Evolutionary conservation across 2,888 invertebrate species (phyloP).

Genomic region (Amphimallon solstitiale): DNA sequence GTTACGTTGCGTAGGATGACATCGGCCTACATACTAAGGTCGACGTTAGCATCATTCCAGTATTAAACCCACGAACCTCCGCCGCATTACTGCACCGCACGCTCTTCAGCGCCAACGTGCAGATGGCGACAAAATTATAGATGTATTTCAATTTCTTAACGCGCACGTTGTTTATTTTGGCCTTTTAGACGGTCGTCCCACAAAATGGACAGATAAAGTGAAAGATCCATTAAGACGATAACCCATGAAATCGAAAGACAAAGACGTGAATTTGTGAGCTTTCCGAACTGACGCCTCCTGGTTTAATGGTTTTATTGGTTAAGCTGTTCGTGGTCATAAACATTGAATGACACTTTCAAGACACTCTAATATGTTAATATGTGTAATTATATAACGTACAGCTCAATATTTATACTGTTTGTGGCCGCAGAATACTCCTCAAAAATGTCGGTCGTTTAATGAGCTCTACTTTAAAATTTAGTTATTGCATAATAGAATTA

Average conservation of each 20-base stretch:
- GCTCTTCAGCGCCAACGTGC: conserved; percentile 2
- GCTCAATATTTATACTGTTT: not conserved
- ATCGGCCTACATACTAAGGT: conserved; percentile 38
- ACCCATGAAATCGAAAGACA: conserved; percentile 29
- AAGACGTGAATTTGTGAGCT: conserved; percentile 13
- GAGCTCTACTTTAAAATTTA: no score
- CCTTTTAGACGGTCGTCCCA: conserved; percentile 10
- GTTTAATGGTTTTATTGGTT: conserved; percentile 29
- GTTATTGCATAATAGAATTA: no score
- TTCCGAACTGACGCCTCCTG: conserved; percentile 20
- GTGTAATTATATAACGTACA: not conserved
- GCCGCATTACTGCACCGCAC: not conserved
- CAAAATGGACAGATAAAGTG: conserved; percentile 24
- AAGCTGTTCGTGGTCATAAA: conserved; percentile 10
- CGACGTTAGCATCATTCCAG: conserved; percentile 38
- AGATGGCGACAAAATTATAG: conserved; percentile 28
- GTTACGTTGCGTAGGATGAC: conserved; percentile 37
- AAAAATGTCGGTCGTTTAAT: no score
- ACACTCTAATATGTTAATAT: conserved; percentile 3
- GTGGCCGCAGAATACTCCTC: not conserved
- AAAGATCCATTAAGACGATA: conserved; percentile 26
- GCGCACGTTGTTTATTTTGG: conserved; percentile 17
- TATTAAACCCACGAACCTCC: conserved; percentile 40
- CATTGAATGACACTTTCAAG: conserved; percentile 20
- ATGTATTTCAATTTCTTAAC: conserved; percentile 28